A percentile compares a stretch with the other conserved stretches of the same genome.
Conservation (phyloP, 92 coral and sea anemone species). For the Umimayanthus chanpuru region DNA sequence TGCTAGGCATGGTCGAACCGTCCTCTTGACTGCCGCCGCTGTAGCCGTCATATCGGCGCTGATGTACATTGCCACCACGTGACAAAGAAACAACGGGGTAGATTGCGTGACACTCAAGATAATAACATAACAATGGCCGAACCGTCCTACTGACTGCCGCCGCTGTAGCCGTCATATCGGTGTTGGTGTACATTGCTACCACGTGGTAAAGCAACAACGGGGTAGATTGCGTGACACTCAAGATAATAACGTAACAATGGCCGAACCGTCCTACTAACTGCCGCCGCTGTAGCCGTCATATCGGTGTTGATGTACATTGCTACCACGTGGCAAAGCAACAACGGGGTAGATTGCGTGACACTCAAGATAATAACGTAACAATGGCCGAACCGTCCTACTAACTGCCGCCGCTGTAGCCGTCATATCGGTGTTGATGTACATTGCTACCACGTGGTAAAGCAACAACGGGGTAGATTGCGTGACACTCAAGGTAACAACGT, state of each 20-base stretch:
- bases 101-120: neutral
- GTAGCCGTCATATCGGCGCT: slow-evolving; percentile 72
- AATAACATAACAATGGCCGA: slow-evolving; percentile 40
- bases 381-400: slow-evolving; percentile 61
- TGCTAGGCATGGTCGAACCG: slow-evolving; percentile 62
- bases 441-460: slow-evolving; percentile 58
- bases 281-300: slow-evolving; percentile 66
- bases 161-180: slow-evolving; percentile 72
- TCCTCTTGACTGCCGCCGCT: slow-evolving; percentile 63
- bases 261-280: slow-evolving; percentile 59
- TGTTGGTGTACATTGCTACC: slow-evolving; percentile 75
- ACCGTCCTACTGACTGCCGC: slow-evolving; percentile 61
- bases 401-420: slow-evolving; percentile 64
- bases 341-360: neutral
- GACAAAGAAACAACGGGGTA: neutral
- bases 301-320: slow-evolving; percentile 82
- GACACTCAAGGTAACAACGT: neutral
- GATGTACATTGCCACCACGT: slow-evolving; percentile 73
- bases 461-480: neutral
- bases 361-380: neutral
- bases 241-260: slow-evolving; percentile 30
- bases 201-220: slow-evolving; percentile 1
- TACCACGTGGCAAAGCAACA: slow-evolving; percentile 20
- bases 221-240: neutral
- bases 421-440: slow-evolving; percentile 72